A percentile compares a stretch with the other conserved stretches of the same genome.
phyloP scores from a whole-genome alignment of 2,113 vertebrate species.

The Hippocampus zosterae region DNA sequence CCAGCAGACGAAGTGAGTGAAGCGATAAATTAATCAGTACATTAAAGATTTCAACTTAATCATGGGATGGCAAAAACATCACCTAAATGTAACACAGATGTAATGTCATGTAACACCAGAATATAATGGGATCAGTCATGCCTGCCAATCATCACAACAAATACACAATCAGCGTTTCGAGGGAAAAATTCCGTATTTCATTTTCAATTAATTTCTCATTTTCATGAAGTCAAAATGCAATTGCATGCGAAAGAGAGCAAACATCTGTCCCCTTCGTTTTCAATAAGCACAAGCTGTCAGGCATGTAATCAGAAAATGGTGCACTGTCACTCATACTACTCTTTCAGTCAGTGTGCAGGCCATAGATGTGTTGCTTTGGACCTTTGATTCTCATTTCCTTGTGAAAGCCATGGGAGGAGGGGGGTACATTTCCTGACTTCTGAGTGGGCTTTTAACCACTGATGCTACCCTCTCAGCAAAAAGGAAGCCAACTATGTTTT shows the following conservation, averaged over 20 bases:
- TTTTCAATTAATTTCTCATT: slow-evolving; percentile 71
- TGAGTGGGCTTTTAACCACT: slow-evolving; percentile 33
- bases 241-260: slow-evolving; percentile 64
- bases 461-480: slow-evolving; percentile 11
- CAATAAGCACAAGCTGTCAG: slow-evolving; percentile 69
- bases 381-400: slow-evolving; percentile 43
- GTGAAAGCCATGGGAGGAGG: slow-evolving; percentile 16
- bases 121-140: slow-evolving; percentile 26
- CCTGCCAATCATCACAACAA: slow-evolving; percentile 32
- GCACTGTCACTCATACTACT: slow-evolving; percentile 68
- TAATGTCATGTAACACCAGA: too few relatives aligned
- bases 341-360: slow-evolving; percentile 42
- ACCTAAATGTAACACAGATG: neutral
- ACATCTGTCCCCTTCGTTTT: slow-evolving; percentile 73
- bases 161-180: slow-evolving; percentile 16
- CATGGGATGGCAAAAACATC: neutral
- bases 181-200: slow-evolving; percentile 48
- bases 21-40: neutral
- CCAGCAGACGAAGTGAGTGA: neutral
- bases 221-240: slow-evolving; percentile 68
- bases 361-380: slow-evolving; percentile 40
- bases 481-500: slow-evolving; percentile 1
- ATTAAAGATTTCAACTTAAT: neutral
- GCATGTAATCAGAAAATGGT: slow-evolving; percentile 72
- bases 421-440: slow-evolving; percentile 35